Evolutionary conservation across 2,888 invertebrate genomes (phyloP).

Genomic region (Panopea generosa): DNA sequence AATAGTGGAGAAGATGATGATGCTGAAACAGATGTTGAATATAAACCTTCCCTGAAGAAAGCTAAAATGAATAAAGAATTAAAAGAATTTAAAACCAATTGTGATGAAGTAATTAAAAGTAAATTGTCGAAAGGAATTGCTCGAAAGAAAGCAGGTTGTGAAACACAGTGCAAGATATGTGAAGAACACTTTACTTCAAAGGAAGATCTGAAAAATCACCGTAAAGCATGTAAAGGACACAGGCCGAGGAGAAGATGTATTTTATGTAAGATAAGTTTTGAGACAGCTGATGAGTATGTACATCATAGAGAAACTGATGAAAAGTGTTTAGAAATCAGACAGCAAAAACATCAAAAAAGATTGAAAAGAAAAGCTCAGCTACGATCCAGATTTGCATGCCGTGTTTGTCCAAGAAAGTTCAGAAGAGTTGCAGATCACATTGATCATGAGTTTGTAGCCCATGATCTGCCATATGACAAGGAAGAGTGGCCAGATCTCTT

Average conservation of each 20-base stretch:
- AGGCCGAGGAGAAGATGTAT: slow-evolving; percentile 40
- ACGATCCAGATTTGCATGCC: slow-evolving; percentile 26
- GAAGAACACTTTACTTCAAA: slow-evolving; percentile 4
- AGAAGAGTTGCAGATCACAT: slow-evolving; percentile 37
- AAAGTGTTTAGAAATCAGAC: slow-evolving; percentile 24
- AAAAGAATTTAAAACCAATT: background rate
- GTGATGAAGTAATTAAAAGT: background rate
- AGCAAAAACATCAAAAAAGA: slow-evolving; percentile 28
- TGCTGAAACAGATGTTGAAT: background rate
- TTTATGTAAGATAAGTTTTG: slow-evolving; percentile 31
- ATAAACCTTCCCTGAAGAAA: background rate
- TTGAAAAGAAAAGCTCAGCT: slow-evolving; percentile 29
- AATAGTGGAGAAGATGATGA: background rate
- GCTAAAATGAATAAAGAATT: background rate
- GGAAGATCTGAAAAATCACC: slow-evolving; percentile 1
- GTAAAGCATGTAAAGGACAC: slow-evolving; percentile 25
- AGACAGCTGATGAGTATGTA: slow-evolving; percentile 27
- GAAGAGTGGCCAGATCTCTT: slow-evolving; percentile 48
- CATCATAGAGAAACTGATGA: slow-evolving; percentile 38
- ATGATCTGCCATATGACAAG: slow-evolving; percentile 51
- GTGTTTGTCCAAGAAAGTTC: slow-evolving; percentile 45
- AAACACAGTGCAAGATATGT: slow-evolving; percentile 11
- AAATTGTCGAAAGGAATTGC: background rate
- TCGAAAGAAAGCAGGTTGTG: background rate
- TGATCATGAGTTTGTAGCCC: slow-evolving; percentile 45